Conservation (phyloP, 2,888 invertebrate species). For the Drosophila mayaguana region DNA sequence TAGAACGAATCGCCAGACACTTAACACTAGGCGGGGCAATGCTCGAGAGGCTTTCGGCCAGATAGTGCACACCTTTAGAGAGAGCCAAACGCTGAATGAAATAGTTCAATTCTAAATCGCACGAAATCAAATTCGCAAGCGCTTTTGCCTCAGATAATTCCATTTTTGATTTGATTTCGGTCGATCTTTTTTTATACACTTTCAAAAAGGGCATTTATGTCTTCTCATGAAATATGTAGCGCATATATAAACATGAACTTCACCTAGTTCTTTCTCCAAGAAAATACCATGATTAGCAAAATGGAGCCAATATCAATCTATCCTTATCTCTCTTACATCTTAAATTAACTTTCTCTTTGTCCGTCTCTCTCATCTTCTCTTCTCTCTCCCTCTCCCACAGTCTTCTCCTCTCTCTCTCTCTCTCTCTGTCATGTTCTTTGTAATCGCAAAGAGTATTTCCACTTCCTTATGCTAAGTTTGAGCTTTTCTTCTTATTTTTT, state of each 20-base stretch:
- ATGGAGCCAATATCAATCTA: neutral
- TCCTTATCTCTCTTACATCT: neutral
- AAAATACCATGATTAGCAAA: too few species aligned
- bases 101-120: conserved; percentile 54
- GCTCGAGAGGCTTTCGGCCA: conserved; percentile 5
- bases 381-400: neutral
- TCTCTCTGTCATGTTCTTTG: neutral
- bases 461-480: neutral
- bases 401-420: neutral
- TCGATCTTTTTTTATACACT: conserved; percentile 23
- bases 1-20: neutral
- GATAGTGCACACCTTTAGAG: conserved; percentile 51
- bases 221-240: neutral
- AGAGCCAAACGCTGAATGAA: conserved; percentile 70
- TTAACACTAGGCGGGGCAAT: neutral
- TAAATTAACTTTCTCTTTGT: neutral
- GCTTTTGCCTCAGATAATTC: conserved; percentile 70
- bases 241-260: too few species aligned
- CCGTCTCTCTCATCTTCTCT: neutral
- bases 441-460: neutral
- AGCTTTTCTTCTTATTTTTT: neutral
- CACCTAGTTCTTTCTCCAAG: too few species aligned
- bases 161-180: conserved; percentile 73
- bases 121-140: conserved; percentile 67
- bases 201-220: neutral